Conservation (phyloP, 1,140 invertebrate species). For the Philopotamus ludificatus region DNA sequence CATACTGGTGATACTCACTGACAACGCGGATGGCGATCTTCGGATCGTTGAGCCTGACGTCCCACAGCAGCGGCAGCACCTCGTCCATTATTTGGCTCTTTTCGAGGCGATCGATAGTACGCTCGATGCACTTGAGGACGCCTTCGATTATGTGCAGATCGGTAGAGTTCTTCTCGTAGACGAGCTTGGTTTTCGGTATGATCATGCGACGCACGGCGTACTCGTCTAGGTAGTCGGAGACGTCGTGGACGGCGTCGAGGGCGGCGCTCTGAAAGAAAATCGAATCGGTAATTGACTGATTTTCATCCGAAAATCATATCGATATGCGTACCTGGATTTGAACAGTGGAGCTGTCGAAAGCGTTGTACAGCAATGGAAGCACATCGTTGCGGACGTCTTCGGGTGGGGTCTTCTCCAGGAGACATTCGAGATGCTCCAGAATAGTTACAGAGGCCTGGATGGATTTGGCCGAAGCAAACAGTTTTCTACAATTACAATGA, state of each 20-base stretch:
- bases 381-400: constrained; percentile 81
- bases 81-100: constrained; percentile 84
- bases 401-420: constrained; percentile 82
- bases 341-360: constrained; percentile 87
- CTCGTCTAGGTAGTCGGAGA: constrained; percentile 83
- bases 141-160: constrained; percentile 77
- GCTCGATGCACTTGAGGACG: constrained; percentile 74
- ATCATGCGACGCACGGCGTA: constrained; percentile 78
- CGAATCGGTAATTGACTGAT: background rate
- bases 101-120: constrained; percentile 80
- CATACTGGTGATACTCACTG: constrained; percentile 64
- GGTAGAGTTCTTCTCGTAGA: constrained; percentile 82
- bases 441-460: constrained; percentile 88
- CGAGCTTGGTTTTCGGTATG: constrained; percentile 81
- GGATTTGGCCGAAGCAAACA: constrained; percentile 82
- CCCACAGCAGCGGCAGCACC: constrained; percentile 86
- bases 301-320: background rate
- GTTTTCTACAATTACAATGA: constrained; percentile 48
- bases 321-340: constrained; percentile 80
- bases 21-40: constrained; percentile 76
- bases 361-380: constrained; percentile 83
- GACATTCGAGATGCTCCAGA: constrained; percentile 87
- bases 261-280: constrained; percentile 71
- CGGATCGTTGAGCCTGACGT: constrained; percentile 83
- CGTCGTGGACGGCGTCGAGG: constrained; percentile 81